phyloP scores from a whole-genome alignment of 2,888 invertebrate genomes.

The Operophtera brumata region DNA sequence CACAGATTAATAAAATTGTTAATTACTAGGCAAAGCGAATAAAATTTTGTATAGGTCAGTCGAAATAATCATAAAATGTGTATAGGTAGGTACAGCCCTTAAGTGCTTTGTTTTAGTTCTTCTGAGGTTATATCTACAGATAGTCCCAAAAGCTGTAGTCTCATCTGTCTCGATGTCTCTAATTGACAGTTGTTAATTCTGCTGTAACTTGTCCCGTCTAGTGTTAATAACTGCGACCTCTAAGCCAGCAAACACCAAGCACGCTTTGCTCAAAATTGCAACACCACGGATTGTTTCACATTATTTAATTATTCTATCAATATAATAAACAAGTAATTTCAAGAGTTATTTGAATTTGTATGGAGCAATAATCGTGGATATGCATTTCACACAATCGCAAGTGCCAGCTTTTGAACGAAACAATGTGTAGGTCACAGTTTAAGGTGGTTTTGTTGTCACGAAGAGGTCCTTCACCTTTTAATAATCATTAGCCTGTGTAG shows the following conservation, averaged over 20 bases:
- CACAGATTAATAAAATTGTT: too few species aligned
- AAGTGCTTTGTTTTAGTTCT: too few species aligned
- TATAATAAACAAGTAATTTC: not conserved
- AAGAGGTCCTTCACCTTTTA: too few species aligned
- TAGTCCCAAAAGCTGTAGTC: not conserved
- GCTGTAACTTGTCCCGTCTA: conserved; percentile 16
- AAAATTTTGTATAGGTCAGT: too few species aligned
- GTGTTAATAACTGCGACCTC: conserved; percentile 21
- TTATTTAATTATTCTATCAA: conserved; percentile 5
- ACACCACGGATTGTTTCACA: conserved; percentile 10
- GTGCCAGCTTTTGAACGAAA: not conserved
- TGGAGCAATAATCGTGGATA: conserved; percentile 5
- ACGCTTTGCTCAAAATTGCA: conserved; percentile 12
- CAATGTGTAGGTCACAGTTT: too few species aligned
- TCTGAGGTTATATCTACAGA: too few species aligned
- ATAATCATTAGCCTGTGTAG: too few species aligned
- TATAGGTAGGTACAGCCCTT: too few species aligned
- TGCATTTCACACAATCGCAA: conserved; percentile 4
- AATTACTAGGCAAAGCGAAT: too few species aligned
- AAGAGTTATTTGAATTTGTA: not conserved
- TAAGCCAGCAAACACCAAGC: conserved; percentile 1
- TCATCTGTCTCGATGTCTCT: not conserved
- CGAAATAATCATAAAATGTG: too few species aligned
- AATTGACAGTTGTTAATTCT: conserved; percentile 16
- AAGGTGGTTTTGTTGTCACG: too few species aligned